Conservation (phyloP, 2,888 invertebrate genomes). For the Noctua janthina region DNA sequence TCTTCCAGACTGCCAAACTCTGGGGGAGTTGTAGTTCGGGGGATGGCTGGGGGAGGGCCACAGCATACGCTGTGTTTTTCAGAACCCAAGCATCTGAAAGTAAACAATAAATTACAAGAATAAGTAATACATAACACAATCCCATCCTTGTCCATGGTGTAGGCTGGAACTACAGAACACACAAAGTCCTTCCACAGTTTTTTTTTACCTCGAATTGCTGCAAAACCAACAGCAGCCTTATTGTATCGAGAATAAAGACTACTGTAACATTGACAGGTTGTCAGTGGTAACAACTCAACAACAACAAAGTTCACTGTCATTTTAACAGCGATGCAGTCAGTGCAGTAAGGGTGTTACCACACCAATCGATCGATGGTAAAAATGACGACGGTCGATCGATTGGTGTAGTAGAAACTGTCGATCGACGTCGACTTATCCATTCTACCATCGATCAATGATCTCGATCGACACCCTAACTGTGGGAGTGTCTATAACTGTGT, state of each 20-base stretch:
- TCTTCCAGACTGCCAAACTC: background rate
- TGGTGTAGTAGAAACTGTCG: too few relatives aligned
- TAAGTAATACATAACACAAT: background rate
- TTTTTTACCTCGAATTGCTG: background rate
- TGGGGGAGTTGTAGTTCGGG: background rate
- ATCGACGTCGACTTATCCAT: too few relatives aligned
- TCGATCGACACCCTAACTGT: background rate
- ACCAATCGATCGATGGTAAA: too few relatives aligned
- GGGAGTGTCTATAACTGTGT: background rate
- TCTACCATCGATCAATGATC: too few relatives aligned
- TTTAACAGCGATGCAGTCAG: background rate
- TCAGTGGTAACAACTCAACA: background rate
- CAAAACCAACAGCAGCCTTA: background rate
- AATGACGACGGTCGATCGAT: too few relatives aligned
- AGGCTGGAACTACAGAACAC: background rate
- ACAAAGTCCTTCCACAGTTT: background rate
- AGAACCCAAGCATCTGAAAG: slow-evolving; percentile 73
- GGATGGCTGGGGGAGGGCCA: slow-evolving; percentile 38
- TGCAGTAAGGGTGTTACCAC: background rate
- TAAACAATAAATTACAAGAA: background rate
- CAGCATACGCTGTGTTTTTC: slow-evolving; percentile 80
- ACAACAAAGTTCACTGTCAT: background rate
- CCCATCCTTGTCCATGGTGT: background rate
- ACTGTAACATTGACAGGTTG: background rate
- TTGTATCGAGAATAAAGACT: background rate